Evolutionary conservation across 2,113 vertebrate species (phyloP), one percentile per base, ranked within the genome.

Genomic region (Plestiodon gilberti): DNA sequence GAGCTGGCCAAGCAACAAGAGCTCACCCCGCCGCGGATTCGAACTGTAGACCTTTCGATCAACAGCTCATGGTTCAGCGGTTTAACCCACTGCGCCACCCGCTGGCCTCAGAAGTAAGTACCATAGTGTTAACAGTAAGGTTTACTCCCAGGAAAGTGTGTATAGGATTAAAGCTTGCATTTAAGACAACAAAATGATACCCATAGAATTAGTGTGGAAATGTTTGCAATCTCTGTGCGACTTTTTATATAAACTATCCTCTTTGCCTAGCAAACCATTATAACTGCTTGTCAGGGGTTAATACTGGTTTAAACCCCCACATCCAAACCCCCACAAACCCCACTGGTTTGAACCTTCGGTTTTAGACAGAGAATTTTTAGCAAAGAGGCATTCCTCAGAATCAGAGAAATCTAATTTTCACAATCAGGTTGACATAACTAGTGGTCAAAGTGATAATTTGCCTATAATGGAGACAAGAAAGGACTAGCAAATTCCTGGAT

Each of bases 141-240:
- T 48, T 48, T 48, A 48, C 43, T 77, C 82, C 22, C 20, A 48
- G 48, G 14, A 62, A 48, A 48, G 8, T 5, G 43, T 48, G 43
- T 48, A 48, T 48, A 48, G 43, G 43, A 48, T 48, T 48, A 48
- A 61, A 61, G 2, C 59, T 61, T 61, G 13, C 10, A 4, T n/a
- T 43, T 30, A 10, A 64, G 38, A 43, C 87, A 69, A 77, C 71
- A 84, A 91, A 91, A 93, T 87, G 90, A 91, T 89, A 91, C 87
- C 91, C 91, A 93, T 17, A 38, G 33, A 22, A 8, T 22, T 33
- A 23, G 38, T 43, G 71, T 93, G 89, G 92, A 87, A 94, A 94
- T n/a, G 11, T 70, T 70, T 71, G 69, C 4, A 33, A 33, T 35
- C 33, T 35, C 2, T 73, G 10, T 4, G 71, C 9, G 25, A 28